Base-by-base conservation (phyloP, 2,888 invertebrate genomes). In the Patella depressa region DNA sequence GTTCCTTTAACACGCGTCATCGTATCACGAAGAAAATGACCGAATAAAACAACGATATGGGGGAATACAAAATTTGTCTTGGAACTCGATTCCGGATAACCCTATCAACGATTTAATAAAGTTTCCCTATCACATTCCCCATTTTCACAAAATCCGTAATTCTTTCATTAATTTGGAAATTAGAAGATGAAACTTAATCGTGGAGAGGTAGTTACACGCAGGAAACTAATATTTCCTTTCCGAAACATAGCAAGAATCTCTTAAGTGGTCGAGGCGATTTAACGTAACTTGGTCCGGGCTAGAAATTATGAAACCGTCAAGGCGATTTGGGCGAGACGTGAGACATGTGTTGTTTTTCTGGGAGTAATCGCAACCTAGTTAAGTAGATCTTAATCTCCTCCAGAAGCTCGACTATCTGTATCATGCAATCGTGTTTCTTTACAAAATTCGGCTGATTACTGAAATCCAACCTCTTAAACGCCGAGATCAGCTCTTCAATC, bases 151-250 rank as follows among this genome's bases (percentile, higher is more conserved):
- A 77, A 77, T 45, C 77, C 72, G 72, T 73, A 77, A 77, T 77
- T 53, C 77, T 55, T 77, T 77, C 77, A 77, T 77, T 77, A 77
- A 77, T 77, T 73, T 77, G 77, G 77, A 77, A 77, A 77, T 77
- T 73, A 72, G 73, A 73, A 77, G 72, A 77, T 73, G 77, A 77
- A 77, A 77, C 65, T 77, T 72, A 72, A 77, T 77, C 77, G 73
- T 69, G 15, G 69, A 53, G 73, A 34, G 73, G 65, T 54, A 73
- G 72, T 53, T 34, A 69, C 53, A 69, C 69, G 65, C 77, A 77
- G 72, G 77, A 55, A 72, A 71, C 71, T 70, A 70, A 71, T 76
- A 76, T 76, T 76, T 71, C 76, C 57, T 76, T 76, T 76, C 71
- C 76, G 19, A 65, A 65, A 65, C 19, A 24, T 65, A 24, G 65